These are phyloP conservation scores for Napeogenes inachia DNA, from an alignment of 2,888 invertebrate genomes.

Conservation along the genomic window DNA sequence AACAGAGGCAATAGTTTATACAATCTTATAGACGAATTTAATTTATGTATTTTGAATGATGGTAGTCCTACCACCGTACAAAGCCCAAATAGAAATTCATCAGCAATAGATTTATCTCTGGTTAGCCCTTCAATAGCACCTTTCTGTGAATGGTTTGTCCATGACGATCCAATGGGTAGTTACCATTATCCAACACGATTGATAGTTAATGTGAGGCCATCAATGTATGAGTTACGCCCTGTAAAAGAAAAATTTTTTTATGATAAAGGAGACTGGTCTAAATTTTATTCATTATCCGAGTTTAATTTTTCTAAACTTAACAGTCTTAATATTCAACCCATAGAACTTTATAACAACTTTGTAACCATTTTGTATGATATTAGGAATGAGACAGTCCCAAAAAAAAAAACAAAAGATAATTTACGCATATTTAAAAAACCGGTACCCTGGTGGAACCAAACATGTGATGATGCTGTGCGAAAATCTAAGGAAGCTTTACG, in stretches of 20 bases:
- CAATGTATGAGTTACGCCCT: conserved; percentile 25
- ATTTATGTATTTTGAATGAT: conserved; percentile 22
- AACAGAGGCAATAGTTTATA: conserved; percentile 16
- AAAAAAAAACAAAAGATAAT: conserved; percentile 8
- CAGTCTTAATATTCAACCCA: conserved; percentile 7
- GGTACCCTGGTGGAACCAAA: conserved; percentile 17
- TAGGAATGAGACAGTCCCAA: conserved; percentile 6
- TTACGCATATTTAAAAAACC: background rate
- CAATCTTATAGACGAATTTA: conserved; percentile 24
- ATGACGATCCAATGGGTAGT: no score
- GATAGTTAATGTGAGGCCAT: conserved; percentile 18
- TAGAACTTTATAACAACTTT: conserved; percentile 13
- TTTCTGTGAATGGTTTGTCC: background rate
- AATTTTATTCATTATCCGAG: conserved; percentile 18
- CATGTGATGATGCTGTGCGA: conserved; percentile 21
- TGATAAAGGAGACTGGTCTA: conserved; percentile 27
- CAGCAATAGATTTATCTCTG: no score
- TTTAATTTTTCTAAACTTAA: conserved; percentile 14
- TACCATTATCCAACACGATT: no score
- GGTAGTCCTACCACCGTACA: conserved; percentile 19
- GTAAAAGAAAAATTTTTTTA: conserved; percentile 20
- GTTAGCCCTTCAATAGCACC: conserved; percentile 12
- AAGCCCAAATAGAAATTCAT: background rate
- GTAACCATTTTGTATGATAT: conserved; percentile 11
- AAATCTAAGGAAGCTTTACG: conserved; percentile 18